phyloP scores from a whole-genome alignment of 2,113 vertebrate species.

The Thymallus thymallus region DNA sequence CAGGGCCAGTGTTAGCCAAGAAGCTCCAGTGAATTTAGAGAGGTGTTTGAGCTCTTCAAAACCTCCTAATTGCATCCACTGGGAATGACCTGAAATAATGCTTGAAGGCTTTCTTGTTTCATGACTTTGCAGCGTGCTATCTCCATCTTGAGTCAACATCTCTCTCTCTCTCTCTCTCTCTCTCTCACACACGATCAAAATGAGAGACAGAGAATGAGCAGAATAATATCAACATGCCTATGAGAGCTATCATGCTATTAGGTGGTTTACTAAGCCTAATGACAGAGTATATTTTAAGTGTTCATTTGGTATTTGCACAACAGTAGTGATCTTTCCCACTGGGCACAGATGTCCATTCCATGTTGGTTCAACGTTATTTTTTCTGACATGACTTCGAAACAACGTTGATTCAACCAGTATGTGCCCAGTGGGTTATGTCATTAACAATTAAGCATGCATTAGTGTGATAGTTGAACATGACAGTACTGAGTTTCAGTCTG shows the following conservation, averaged over 20 bases:
- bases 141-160: neutral
- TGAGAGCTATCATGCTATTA: neutral
- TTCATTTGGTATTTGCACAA: conserved; percentile 5
- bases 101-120: neutral
- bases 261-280: neutral
- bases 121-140: neutral
- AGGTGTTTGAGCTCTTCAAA: neutral
- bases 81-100: neutral
- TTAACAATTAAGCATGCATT: conserved; percentile 2
- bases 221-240: neutral
- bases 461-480: neutral
- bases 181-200: neutral
- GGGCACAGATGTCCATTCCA: no score
- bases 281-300: neutral
- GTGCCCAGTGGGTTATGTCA: neutral
- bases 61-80: neutral
- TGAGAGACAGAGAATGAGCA: neutral
- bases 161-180: neutral
- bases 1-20: conserved; percentile 1
- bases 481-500: neutral
- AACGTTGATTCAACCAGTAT: no score
- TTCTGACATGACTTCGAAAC: no score
- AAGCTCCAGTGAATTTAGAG: conserved; percentile 9
- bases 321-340: neutral
- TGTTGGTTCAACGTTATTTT: no score